Evolutionary conservation across 2,113 vertebrate genomes (phyloP).

Genomic region (Nyctibius bracteatus): DNA sequence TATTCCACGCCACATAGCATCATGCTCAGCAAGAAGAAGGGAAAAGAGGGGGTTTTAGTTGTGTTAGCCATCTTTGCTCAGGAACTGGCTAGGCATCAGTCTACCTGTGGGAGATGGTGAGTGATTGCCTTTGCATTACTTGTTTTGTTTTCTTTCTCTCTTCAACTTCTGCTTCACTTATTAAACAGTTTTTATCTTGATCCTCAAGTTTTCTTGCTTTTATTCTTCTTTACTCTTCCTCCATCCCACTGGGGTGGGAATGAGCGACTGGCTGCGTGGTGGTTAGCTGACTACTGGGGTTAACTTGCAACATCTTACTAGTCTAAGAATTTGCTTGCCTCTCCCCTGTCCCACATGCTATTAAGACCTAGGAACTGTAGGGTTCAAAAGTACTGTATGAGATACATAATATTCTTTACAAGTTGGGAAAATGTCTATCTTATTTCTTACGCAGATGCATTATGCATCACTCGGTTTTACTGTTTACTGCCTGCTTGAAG

Average conservation of each 20-base stretch:
- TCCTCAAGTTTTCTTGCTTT: background rate
- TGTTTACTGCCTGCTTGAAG: background rate
- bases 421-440: background rate
- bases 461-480: background rate
- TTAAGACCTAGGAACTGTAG: background rate
- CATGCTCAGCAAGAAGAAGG: background rate
- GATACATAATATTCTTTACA: background rate
- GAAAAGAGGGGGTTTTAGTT: rapidly evolving
- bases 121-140: background rate
- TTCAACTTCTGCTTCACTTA: background rate
- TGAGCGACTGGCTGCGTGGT: background rate
- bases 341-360: background rate
- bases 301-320: background rate
- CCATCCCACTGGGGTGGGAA: background rate
- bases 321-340: background rate
- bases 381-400: background rate
- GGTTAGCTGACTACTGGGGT: background rate
- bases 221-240: background rate
- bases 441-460: background rate
- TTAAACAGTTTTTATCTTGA: background rate
- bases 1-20: background rate
- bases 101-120: background rate
- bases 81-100: background rate
- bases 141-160: background rate
- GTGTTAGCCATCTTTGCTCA: background rate